Evolutionary conservation across 2,888 invertebrate genomes (phyloP), one percentile per base, ranked within the genome.

Genomic region (Drosophila tanythrix): DNA sequence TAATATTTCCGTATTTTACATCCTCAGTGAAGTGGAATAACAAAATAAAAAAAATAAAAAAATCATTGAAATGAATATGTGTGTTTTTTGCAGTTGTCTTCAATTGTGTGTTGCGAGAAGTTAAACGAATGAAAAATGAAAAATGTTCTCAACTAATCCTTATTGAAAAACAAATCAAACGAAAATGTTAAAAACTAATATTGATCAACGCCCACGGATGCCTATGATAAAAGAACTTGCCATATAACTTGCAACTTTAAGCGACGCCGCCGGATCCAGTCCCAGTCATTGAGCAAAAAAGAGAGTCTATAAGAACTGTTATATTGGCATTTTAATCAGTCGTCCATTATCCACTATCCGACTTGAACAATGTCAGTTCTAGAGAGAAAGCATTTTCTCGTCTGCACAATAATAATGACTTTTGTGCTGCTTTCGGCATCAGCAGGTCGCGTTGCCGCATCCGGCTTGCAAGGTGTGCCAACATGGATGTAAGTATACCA

Each of bases 401-500:
- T 90, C 88, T 92, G 92, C 92, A 90, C 91, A 89, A 90, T 90
- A 79, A 85, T 89, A 82, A 84, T 91, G 81, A 72, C 79, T 53
- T 68, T 76, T 76, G 55, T 78, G 88, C 84, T 92, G 81, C 80
- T 92, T 70, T 85, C 91, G 76, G 82, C 89, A 77, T 81, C 83
- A 74, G 79, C 82, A 74, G 79, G 90, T 67, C 76, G 88, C 67
- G 83, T 91, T 82, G 80, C 83, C 68, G 89, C 82, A 65, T 82
- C 88, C 64, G 92, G 91, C 76, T 81, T 93, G 71, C 92, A 93
- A 85, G 93, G 93, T 81, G 92, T 92, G 66, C 93, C 93, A 64
- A 92, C 93, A 74, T 93, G 93, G 93, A 93, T 93, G 93, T 93
- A 92, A 93, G 93, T 93, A 84, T 33, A 18, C 11, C 1, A 1